phyloP scores from a whole-genome alignment of 2,797 vertebrate genomes.

The Cynopterus sphinx region DNA sequence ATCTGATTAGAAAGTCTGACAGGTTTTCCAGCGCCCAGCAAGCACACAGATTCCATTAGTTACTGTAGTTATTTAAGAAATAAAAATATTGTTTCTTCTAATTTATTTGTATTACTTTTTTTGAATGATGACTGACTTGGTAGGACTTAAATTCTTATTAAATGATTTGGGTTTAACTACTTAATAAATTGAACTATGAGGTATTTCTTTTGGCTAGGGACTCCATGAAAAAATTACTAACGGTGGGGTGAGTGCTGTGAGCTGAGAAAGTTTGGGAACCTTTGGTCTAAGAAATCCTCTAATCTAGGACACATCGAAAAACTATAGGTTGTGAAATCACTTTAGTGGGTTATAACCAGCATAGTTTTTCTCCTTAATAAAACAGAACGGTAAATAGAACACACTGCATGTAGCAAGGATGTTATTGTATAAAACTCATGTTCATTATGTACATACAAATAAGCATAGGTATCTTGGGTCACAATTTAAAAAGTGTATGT shows the following conservation, averaged over 20 bases:
- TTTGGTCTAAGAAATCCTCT: neutral
- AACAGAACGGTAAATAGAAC: constrained; percentile 6
- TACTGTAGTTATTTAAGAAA: constrained; percentile 3
- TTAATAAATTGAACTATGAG: neutral
- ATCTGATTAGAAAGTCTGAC: neutral
- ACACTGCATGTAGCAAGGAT: neutral
- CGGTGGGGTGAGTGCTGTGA: neutral
- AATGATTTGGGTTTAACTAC: neutral
- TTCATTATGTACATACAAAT: neutral
- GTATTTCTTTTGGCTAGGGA: constrained; percentile 2
- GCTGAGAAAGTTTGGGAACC: neutral
- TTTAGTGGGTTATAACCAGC: neutral
- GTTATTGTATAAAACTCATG: neutral
- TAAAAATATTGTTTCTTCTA: neutral
- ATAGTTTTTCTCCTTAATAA: constrained; percentile 11
- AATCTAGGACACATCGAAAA: neutral
- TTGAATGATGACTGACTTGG: neutral
- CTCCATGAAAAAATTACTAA: neutral
- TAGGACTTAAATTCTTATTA: neutral
- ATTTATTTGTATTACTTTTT: neutral
- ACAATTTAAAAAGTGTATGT: constrained; percentile 9
- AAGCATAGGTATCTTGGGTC: neutral
- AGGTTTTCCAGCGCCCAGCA: neutral
- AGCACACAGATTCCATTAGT: neutral
- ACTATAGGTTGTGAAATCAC: neutral